Evolutionary conservation across 2,113 vertebrate species (phyloP), one percentile per base, ranked within the genome.

Genomic region (Puntigrus tetrazona): DNA sequence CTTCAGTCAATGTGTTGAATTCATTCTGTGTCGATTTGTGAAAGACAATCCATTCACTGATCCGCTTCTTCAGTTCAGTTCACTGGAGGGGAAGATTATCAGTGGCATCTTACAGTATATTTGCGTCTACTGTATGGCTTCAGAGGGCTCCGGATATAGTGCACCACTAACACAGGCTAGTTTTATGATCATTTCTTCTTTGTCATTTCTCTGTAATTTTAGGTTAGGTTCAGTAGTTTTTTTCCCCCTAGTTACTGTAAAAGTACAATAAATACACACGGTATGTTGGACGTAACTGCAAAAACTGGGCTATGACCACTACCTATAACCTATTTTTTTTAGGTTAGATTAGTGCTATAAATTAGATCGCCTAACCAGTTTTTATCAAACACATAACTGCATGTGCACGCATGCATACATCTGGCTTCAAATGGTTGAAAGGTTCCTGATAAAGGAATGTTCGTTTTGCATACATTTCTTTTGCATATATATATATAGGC

Each of bases 281-380:
- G 55, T n/a, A 29, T 63, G 25, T 6, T 3, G 27, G 27, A 7
- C 59, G 16, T 2, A 27, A 31, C 61, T 63, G 61, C 7, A 31
- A 31, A 3, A 63, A 3, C 27, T 63, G 61, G 61, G 81, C 85
- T 57, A 38, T 82, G 45, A 78, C 31, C 83, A 88, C 84, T 86
- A 86, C 84, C 84, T 89, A 87, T 91, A 92, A 91, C 90, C 90
- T 92, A 92, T 88, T 92, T 93, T 89, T n/a, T n/a, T n/a, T n/a
- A n/a, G n/a, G n/a, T n/a, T 34, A 81, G 78, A 14, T 81, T n/a
- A 78, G 47, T 50, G 55, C 79, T 78, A 34, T 69, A 82, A 18
- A 20, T 16, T 52, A 22, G 67, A 86, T 72, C 65, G 34, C 63
- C 61, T 65, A 65, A 65, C 29, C 85, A 78, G 41, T 55, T 78